phyloP scores from a whole-genome alignment of 2,888 invertebrate species.

The Sinhomidia bicolor region DNA sequence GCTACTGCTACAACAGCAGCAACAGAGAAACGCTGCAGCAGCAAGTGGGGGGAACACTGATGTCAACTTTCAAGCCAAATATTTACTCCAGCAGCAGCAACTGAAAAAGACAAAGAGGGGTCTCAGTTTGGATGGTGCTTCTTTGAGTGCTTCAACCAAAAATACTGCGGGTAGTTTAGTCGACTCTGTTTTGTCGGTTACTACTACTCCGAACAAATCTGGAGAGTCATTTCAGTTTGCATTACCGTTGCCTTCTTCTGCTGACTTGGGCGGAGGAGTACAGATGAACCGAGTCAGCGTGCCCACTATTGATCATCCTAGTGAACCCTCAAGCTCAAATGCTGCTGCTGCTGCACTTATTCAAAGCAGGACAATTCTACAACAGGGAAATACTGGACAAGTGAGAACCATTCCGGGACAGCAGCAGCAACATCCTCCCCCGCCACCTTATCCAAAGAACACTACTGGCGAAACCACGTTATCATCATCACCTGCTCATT shows the following conservation, averaged over 20 bases:
- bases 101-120: conserved; percentile 71
- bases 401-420: conserved; percentile 70
- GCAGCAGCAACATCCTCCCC: conserved; percentile 53
- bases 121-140: conserved; percentile 76
- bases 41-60: conserved; percentile 37
- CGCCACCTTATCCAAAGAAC: conserved; percentile 6
- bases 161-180: neutral
- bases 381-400: conserved; percentile 67
- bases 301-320: conserved; percentile 19
- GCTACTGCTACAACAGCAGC: conserved; percentile 29
- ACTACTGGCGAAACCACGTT: neutral
- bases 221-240: conserved; percentile 43
- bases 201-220: neutral
- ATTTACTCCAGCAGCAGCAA: conserved; percentile 61
- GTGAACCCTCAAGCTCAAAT: conserved; percentile 44
- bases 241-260: conserved; percentile 60
- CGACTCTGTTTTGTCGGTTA: conserved; percentile 6
- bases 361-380: conserved; percentile 74
- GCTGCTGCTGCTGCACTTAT: conserved; percentile 37
- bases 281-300: conserved; percentile 54
- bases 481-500: conserved; percentile 16
- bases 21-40: conserved; percentile 28
- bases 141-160: conserved; percentile 29
- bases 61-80: conserved; percentile 77
- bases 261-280: neutral